phyloP scores from a whole-genome alignment of 2,113 vertebrate genomes.

The Dicentrarchus labrax region DNA sequence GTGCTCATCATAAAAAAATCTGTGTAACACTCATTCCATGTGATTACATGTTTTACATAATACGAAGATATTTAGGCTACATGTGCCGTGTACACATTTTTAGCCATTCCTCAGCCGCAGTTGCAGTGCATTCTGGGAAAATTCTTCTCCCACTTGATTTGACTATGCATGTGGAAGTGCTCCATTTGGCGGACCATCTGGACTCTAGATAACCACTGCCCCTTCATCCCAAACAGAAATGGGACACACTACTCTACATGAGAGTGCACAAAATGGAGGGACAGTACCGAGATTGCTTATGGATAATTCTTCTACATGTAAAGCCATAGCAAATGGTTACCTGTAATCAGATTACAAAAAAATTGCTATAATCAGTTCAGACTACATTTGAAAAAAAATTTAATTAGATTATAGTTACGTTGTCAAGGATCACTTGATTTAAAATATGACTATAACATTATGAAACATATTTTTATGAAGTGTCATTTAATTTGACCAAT shows the following conservation, averaged over 20 bases:
- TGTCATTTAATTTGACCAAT: too few species aligned
- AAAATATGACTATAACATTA: too few species aligned
- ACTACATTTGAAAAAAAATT: too few species aligned
- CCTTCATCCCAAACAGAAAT: slow-evolving; percentile 32
- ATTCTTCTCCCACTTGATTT: slow-evolving; percentile 12
- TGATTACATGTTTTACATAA: neutral
- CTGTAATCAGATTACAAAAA: too few species aligned
- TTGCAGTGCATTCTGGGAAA: slow-evolving; percentile 16
- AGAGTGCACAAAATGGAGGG: slow-evolving; percentile 24
- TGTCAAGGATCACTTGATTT: too few species aligned
- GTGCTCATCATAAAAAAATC: neutral
- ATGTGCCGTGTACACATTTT: neutral
- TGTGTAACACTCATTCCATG: too few species aligned
- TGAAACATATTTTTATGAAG: too few species aligned
- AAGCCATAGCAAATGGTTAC: too few species aligned
- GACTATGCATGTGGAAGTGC: slow-evolving; percentile 34
- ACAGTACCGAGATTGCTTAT: neutral
- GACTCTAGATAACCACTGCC: slow-evolving; percentile 10
- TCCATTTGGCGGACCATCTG: slow-evolving; percentile 43
- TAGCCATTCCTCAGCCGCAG: neutral
- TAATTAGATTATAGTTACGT: too few species aligned
- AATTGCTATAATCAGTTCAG: too few species aligned
- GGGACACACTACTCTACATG: slow-evolving; percentile 12
- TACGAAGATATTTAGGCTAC: neutral
- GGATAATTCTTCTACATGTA: neutral